Percentiles rank a stretch among this genome's conserved stretches.
Evolutionary conservation across 1,140 invertebrate genomes (phyloP).

Genomic region (Caerostris extrusa): DNA sequence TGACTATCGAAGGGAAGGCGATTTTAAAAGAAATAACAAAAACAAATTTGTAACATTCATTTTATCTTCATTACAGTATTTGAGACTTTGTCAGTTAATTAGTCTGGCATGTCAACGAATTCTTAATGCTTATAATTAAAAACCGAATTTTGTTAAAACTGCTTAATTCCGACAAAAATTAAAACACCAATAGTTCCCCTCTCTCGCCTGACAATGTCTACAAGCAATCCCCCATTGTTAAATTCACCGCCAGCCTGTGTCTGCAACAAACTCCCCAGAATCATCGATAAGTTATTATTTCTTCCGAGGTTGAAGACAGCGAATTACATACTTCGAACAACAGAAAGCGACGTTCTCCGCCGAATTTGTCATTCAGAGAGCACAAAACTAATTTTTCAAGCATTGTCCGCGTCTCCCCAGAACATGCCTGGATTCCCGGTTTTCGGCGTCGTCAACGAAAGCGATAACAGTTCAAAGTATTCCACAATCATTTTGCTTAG

Average conservation of each 20-base stretch:
- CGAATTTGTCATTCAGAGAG: constrained; percentile 5
- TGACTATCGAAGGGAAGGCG: too few relatives aligned
- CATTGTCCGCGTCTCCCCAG: neutral
- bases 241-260: constrained; percentile 1
- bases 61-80: too few relatives aligned
- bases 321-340: constrained; percentile 36
- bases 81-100: neutral
- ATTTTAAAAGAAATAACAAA: too few relatives aligned
- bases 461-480: constrained; percentile 38
- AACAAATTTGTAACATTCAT: too few relatives aligned
- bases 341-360: constrained; percentile 18
- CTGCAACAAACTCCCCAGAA: constrained; percentile 5
- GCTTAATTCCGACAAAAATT: neutral
- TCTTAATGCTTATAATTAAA: neutral
- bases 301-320: constrained; percentile 30
- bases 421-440: constrained; percentile 14
- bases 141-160: neutral
- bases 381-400: constrained; percentile 17
- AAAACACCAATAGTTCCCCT: neutral
- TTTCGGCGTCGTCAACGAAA: neutral
- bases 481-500: constrained; percentile 31
- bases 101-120: neutral
- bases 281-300: constrained; percentile 51
- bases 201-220: neutral
- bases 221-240: neutral